A percentile compares a stretch with the other conserved stretches of the same genome.
Evolutionary conservation across 2,113 vertebrate species (phyloP).

Genomic region (Melierax canorus): DNA sequence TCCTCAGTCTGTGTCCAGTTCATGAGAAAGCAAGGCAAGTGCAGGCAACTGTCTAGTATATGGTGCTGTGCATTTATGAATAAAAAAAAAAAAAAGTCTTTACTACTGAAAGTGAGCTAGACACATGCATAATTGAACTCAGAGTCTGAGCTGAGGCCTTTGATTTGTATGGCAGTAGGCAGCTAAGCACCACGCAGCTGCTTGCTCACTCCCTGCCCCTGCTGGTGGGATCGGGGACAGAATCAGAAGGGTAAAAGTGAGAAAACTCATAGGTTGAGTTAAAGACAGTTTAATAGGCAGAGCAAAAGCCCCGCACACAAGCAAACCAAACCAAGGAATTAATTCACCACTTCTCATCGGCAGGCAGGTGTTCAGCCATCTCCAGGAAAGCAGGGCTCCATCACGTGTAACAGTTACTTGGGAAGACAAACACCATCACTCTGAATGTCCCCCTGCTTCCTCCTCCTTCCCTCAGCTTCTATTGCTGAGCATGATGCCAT

Average conservation of each 20-base stretch:
- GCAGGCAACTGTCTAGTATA: not conserved
- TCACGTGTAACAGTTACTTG: rapidly evolving
- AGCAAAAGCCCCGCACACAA: not conserved
- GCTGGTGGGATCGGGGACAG: not conserved
- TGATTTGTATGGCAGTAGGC: not conserved
- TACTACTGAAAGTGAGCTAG: not conserved
- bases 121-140: not conserved
- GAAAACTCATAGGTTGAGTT: not conserved
- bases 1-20: not conserved
- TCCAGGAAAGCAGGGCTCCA: not conserved
- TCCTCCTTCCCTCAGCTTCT: not conserved
- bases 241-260: not conserved
- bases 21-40: not conserved
- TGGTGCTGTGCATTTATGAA: not conserved
- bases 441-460: no score
- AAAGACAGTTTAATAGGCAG: not conserved
- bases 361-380: not conserved
- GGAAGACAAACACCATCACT: not conserved
- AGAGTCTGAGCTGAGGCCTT: not conserved
- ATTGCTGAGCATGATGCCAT: not conserved
- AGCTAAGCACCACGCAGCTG: rapidly evolving
- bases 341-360: rapidly evolving
- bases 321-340: not conserved
- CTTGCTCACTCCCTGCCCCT: not conserved
- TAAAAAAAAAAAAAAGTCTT: not conserved